A percentile compares a stretch with the other conserved stretches of the same genome.
Conservation (phyloP, 2,888 invertebrate genomes). For the Papilio demoleus region DNA sequence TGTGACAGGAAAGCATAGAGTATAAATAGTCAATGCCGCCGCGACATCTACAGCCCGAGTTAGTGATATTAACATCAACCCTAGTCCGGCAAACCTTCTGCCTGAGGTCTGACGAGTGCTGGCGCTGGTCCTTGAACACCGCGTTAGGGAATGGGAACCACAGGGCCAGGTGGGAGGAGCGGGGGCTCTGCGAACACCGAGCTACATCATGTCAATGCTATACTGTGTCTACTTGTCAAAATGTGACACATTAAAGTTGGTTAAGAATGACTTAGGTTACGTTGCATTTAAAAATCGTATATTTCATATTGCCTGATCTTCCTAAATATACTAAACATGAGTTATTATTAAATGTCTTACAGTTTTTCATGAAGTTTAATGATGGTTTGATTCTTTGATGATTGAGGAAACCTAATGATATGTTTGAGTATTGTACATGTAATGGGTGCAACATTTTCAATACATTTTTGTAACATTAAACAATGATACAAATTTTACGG, state of each 20-base stretch:
- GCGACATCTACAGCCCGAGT: slow-evolving; percentile 40
- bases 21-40: slow-evolving; percentile 34
- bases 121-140: slow-evolving; percentile 80
- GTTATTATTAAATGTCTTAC: too few species aligned
- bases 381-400: too few species aligned
- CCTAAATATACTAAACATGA: too few species aligned
- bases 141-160: slow-evolving; percentile 85
- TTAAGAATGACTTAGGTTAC: slow-evolving; percentile 9
- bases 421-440: too few species aligned
- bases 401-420: too few species aligned
- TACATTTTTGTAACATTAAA: too few species aligned
- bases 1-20: slow-evolving; percentile 10
- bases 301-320: too few species aligned
- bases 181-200: slow-evolving; percentile 80
- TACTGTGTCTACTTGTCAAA: neutral
- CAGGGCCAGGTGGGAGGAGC: slow-evolving; percentile 82
- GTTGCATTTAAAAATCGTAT: neutral
- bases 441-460: too few species aligned
- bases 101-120: slow-evolving; percentile 77
- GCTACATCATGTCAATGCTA: slow-evolving; percentile 47
- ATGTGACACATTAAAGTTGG: neutral
- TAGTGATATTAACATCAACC: slow-evolving; percentile 41
- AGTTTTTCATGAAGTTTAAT: too few species aligned
- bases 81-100: slow-evolving; percentile 73
- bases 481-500: too few species aligned